Evolutionary conservation across 1,140 invertebrate species (phyloP), one percentile per base, ranked within the genome.

Genomic region (Drosophila ironensis): DNA sequence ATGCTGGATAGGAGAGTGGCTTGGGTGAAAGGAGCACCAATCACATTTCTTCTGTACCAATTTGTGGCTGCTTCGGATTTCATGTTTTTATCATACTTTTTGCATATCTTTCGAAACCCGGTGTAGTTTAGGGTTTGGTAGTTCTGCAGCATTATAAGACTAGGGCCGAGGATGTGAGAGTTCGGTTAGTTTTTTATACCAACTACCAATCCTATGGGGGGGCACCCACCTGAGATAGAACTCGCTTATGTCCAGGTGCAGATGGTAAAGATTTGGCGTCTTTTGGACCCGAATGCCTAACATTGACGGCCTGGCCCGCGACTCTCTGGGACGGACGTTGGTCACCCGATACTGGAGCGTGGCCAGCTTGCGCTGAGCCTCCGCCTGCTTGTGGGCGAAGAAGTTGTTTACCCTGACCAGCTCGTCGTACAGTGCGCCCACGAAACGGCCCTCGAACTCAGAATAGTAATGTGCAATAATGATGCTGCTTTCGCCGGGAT

Each of bases 51-150:
- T 0, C 14, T 8, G 8, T 61, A 86, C 80, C 80, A 86, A 0
- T 1, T 0, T 0, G 8, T 4, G 0, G 60, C 80, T 1, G 7
- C 17, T 0, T 9, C 4, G 1, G 80, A 68, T 4, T 47, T 63
- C 0, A 86, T 3, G 8, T 68, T 9, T 89, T 99, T 99, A 91
- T 99, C 98, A 90, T 99, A 98, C 91, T 99, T 99, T 89, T 99
- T 99, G 22, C 99, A 92, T 82, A 99, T 99, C 91, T 99, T 99
- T 41, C 98, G 93, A 91, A 99, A 99, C 0, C 97, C 98, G 4
- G 98, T 99, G 74, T 97, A 98, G 91, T 99, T 99, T 1, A 99
- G 92, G 87, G 97, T 98, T 81, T 96, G 95, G 75, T 96, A 97
- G 77, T 96, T 96, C 72, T 96, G 95, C 16, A 96, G 91, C 5